phyloP scores from a whole-genome alignment of 2,113 vertebrate species.

The Anarhynchus alexandrinus region DNA sequence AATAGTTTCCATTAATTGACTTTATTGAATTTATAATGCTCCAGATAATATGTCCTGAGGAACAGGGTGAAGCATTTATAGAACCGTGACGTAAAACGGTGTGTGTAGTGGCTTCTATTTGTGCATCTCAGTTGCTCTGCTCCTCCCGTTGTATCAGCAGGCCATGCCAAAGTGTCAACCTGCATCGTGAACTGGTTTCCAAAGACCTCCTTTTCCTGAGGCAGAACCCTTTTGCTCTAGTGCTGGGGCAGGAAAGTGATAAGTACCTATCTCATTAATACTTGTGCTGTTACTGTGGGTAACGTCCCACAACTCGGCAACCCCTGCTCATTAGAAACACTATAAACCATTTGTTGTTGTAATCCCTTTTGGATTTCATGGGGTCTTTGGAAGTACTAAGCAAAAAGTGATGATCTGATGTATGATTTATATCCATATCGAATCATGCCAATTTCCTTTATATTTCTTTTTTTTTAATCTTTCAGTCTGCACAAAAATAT shows the following conservation, averaged over 20 bases:
- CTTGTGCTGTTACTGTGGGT: background rate
- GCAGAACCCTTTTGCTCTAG: background rate
- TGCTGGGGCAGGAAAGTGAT: background rate
- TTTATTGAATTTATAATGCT: constrained; percentile 40
- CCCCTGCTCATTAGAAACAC: background rate
- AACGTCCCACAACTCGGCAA: background rate
- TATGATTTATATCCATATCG: background rate
- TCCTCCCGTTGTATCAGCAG: background rate
- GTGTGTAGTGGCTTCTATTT: background rate
- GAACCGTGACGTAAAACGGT: background rate
- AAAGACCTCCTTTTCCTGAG: background rate
- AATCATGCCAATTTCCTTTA: background rate
- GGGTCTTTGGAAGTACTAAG: background rate
- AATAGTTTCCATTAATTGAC: constrained; percentile 42
- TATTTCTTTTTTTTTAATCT: background rate
- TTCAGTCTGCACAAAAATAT: background rate
- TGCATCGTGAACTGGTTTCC: background rate
- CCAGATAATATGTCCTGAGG: constrained; percentile 1
- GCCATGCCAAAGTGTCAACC: background rate
- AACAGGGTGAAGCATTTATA: constrained; percentile 19
- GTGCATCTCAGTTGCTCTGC: background rate
- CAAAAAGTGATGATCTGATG: background rate
- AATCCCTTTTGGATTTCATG: background rate
- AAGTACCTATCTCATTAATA: background rate
- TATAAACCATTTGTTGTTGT: background rate